Evolutionary conservation across 2,888 invertebrate species (phyloP), one percentile per base, ranked within the genome.

Genomic region (Ectropis crepuscularia): DNA sequence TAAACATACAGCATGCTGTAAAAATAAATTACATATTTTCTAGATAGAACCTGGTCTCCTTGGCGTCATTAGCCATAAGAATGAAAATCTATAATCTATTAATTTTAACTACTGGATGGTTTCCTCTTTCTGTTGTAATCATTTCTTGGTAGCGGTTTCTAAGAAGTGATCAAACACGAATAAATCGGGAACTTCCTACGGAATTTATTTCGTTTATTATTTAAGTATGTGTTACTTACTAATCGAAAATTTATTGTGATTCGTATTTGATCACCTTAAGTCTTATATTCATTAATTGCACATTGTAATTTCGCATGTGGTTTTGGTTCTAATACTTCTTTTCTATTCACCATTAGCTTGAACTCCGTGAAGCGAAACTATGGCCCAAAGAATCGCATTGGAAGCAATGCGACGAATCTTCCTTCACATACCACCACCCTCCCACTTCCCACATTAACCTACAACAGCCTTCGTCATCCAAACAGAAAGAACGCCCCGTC

Each of bases 301-400:
- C 54, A 45, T 12, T 57, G 36, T 54, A 41, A 12, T 50, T 12
- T 53, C 47, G 63, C 69, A 60, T 69, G 43, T 63, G 68, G 65
- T 68, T 65, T 47, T 70, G 67, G 68, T 68, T 71, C 71, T 76
- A 80, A 74, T 80, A 66, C 69, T 74, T 70, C 72, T 81, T 81
- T 77, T 79, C 84, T 81, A 82, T 81, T 74, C 78, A 85, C 74
- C 67, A 85, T 75, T 87, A 92, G 91, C 90, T 92, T 87, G 92
- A 91, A 87, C 85, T 83, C 42, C 89, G 85, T 70, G 85, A 82
- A 71, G 76, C 83, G 68, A 77, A 83, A 72, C 79, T 90, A 66
- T 90, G 89, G 88, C 84, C 86, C 75, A 77, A 73, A 69, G 77
- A 79, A 75, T 81, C 83, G 69, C 89, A 90, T 69, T 92, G 92